These are phyloP conservation scores for Vultur gryphus DNA, from an alignment of 2,797 vertebrate species.

Conservation along the genomic window DNA sequence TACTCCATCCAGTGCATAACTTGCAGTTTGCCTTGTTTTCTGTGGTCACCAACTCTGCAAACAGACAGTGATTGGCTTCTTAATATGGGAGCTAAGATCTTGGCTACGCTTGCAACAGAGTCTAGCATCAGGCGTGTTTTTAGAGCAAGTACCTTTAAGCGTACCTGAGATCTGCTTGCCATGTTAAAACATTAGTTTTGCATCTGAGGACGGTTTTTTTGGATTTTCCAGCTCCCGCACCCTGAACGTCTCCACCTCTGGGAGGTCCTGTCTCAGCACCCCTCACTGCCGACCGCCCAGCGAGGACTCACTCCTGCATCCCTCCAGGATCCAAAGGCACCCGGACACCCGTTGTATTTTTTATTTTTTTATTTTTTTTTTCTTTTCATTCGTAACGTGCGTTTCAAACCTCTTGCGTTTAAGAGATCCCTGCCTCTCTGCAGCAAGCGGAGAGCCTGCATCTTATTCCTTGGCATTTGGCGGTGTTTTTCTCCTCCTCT, in stretches of 20 bases:
- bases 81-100: not conserved
- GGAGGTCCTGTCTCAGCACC: not conserved
- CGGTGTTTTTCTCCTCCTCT: not conserved
- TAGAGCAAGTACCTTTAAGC: not conserved
- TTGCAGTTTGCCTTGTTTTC: not conserved
- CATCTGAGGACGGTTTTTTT: not conserved
- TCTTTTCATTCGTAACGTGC: not conserved
- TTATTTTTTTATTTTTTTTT: too few relatives aligned
- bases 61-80: not conserved
- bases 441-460: not conserved
- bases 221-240: not conserved
- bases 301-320: not conserved
- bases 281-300: not conserved
- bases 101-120: not conserved
- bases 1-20: not conserved
- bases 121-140: not conserved
- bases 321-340: not conserved
- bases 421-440: not conserved
- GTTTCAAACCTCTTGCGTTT: not conserved
- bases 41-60: not conserved
- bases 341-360: not conserved
- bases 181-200: not conserved
- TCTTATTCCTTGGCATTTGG: not conserved
- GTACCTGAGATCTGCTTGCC: not conserved
- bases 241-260: not conserved